Base-by-base conservation (phyloP, 1,140 invertebrate species). In the Drosophila sulfurigaster region DNA sequence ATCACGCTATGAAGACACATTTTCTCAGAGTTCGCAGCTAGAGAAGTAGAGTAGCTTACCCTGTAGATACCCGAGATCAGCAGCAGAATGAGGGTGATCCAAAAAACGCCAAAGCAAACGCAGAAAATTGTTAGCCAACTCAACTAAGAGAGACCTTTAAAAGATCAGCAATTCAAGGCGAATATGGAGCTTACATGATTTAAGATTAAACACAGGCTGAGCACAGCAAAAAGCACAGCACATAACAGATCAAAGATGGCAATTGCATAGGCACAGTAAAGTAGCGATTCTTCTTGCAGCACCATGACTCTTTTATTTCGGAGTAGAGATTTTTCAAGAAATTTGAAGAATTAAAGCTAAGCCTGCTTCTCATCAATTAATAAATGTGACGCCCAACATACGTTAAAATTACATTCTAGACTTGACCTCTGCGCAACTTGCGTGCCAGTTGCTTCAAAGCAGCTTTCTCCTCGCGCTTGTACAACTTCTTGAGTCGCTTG, bases 51-150 rank as follows among this genome's bases (percentile, higher is more conserved):
- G 3, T 10, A 49, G n/a, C 66, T 73, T 78, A 88, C 82, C 62
- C 20, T 49, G 48, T 75, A 70, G 30, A 87, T 82, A 7, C 82
- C 82, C 10, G 69, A 6, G 5, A 87, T n/a, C 0, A 87, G 77
- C 77, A 82, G 16, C 6, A 48, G 1, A 52, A 80, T 87, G 41
- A 86, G 43, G 0, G 82, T 60, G 5, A 82, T 1, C 82, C 82
- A 86, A 16, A 87, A 87, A 6, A 77, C 1, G 11, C 60, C 82
- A 58, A 86, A 86, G 5, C 63, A 11, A 1, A 68, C 30, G 0
- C 65, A 65, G 11, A 87, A 86, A 35, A 86, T 86, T 1, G 68
- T 65, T 2, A 86, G 46, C 82, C 82, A 86, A 52, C 79, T 86
- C 2, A 86, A 13, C 82, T 79, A 45, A 5, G n/a, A 35, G 0